phyloP scores from a whole-genome alignment of 2,888 invertebrate genomes.

The Brachypalpus laphriformis region DNA sequence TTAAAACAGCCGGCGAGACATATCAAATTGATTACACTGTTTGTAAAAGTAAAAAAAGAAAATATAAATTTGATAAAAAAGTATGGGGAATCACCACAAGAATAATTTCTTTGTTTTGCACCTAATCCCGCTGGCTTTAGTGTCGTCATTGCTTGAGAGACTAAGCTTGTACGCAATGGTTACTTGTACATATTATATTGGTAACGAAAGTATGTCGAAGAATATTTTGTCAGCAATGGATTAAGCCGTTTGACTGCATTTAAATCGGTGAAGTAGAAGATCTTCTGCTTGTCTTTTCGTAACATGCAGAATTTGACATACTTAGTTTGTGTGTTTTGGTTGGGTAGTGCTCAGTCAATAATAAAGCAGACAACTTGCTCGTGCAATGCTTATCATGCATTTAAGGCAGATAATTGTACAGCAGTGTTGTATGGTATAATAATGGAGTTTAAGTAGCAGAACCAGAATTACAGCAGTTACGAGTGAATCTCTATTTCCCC shows the following conservation, averaged over 20 bases:
- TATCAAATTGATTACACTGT: slow-evolving; percentile 14
- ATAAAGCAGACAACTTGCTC: not conserved
- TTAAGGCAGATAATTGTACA: not conserved
- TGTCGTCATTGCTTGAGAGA: not conserved
- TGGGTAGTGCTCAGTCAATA: slow-evolving; percentile 11
- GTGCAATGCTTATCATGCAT: not conserved
- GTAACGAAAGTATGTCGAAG: not conserved
- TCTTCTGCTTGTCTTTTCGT: not conserved
- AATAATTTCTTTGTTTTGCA: slow-evolving; percentile 4
- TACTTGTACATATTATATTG: not conserved
- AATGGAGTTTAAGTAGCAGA: not conserved
- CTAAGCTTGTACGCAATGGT: not conserved
- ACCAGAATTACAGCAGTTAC: not conserved
- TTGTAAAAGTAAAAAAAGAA: not conserved
- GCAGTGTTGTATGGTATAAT: not conserved
- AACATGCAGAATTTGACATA: slow-evolving; percentile 15
- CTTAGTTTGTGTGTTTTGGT: not conserved
- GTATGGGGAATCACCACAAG: not conserved
- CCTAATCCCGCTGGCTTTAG: not conserved
- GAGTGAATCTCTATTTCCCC: too few species aligned
- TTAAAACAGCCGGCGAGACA: slow-evolving; percentile 5
- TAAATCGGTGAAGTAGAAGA: not conserved
- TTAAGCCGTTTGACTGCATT: not conserved
- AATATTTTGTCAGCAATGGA: slow-evolving; percentile 5
- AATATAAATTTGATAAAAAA: not conserved